Evolutionary conservation across 2,797 vertebrate species (phyloP), one percentile per base, ranked within the genome.

Genomic region (Ptychobarbus kaznakovi): DNA sequence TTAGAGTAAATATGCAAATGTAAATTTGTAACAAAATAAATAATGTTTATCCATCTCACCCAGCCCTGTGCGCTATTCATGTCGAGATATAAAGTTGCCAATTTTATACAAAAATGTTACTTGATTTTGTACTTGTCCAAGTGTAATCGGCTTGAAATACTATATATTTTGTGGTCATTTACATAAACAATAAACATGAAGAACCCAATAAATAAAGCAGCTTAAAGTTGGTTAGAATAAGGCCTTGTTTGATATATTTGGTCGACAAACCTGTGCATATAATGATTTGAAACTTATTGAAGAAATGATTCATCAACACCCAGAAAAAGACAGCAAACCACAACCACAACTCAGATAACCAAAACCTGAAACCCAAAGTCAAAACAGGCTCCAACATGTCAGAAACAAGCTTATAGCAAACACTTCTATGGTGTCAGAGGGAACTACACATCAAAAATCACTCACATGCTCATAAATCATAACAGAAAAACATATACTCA

Each of bases 241-340:
- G 22, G 75, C n/a, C 76, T 79, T 28, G 38, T 25, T 18, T 42
- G 9, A 46, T 46, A 32, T 73, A 10, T 73, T 13, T 25, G 44
- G 8, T 49, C 4, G 1, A 82, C 38, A 73, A 46, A 73, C 18
- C 40, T 63, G 20, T n/a, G 12, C 13, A 32, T 25, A 32, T 25
- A 61, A 78, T 49, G 42, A 32, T 25, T 16, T 49, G 44, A 20
- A 49, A 65, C 58, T 83, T 66, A 32, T 49, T 87, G 65, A 75
- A 89, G 90, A 91, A 89, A 84, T 28, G 70, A 91, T 74, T 80
- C 79, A 89, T 78, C 42, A 72, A 51, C 87, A 84, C 84, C 22
- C 83, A 83, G 88, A 89, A 91, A 89, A 86, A 90, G 88, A 89
- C 42, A 78, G 75, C 81, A 90, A 91, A 93, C 91, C 86, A 86